Evolutionary conservation across 2,113 vertebrate species (phyloP).

Genomic region (Cyrtonyx montezumae): DNA sequence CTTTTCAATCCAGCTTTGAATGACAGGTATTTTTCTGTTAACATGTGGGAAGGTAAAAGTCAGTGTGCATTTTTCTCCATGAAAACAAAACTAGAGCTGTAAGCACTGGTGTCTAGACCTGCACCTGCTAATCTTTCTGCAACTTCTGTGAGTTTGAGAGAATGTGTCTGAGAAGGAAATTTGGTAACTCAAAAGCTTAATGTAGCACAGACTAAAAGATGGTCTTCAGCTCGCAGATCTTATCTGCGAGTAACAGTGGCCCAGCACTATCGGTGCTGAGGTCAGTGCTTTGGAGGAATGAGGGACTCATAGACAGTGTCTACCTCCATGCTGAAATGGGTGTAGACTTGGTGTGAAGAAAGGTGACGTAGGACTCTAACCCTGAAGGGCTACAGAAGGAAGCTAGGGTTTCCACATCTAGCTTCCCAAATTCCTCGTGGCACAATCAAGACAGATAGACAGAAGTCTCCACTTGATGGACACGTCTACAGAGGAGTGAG

Average conservation of each 20-base stretch:
- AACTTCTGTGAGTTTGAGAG: background rate
- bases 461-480: background rate
- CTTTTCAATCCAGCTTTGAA: background rate
- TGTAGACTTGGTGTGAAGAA: background rate
- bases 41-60: background rate
- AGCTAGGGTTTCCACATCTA: background rate
- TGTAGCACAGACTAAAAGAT: background rate
- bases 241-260: accelerated
- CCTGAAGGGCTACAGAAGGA: background rate
- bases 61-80: background rate
- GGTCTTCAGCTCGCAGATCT: background rate
- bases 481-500: background rate
- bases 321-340: background rate
- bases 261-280: background rate
- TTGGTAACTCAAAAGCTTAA: background rate
- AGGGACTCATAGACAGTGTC: background rate
- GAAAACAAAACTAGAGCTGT: background rate
- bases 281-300: too few species aligned
- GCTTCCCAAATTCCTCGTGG: background rate
- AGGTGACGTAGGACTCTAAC: background rate
- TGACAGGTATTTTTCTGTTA: background rate
- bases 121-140: background rate
- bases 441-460: background rate
- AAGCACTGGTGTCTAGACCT: background rate
- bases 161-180: background rate